These are phyloP conservation scores for Xestia c-nigrum DNA, from an alignment of 2,888 invertebrate species.

Conservation along the genomic window DNA sequence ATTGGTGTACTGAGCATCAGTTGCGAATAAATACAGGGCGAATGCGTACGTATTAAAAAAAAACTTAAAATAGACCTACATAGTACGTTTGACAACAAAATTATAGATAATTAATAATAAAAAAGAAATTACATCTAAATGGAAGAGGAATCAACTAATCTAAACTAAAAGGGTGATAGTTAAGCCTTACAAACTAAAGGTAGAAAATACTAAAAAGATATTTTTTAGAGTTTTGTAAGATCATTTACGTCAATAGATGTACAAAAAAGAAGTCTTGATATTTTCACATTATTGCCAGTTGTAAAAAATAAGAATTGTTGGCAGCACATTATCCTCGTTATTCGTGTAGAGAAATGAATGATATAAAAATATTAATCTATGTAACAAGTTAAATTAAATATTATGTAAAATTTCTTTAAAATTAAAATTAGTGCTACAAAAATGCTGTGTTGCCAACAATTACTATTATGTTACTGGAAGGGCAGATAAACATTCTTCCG, in stretches of 20 bases:
- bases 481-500: neutral
- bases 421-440: neutral
- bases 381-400: neutral
- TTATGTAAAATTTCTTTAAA: neutral
- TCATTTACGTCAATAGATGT: conserved; percentile 40
- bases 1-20: conserved; percentile 76
- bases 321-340: conserved; percentile 3
- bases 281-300: conserved; percentile 5
- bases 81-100: conserved; percentile 82
- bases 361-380: conserved; percentile 9
- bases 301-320: neutral
- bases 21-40: conserved; percentile 80
- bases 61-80: conserved; percentile 74
- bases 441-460: conserved; percentile 2
- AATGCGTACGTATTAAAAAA: conserved; percentile 70
- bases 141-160: conserved; percentile 89
- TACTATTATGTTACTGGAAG: neutral
- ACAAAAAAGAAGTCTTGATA: neutral
- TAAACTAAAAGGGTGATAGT: conserved; percentile 80
- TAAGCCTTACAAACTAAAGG: conserved; percentile 73
- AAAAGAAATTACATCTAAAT: conserved; percentile 87
- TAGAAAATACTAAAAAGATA: conserved; percentile 78
- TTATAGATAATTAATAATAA: conserved; percentile 80
- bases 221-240: conserved; percentile 65
- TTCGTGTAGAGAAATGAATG: neutral